Evolutionary conservation across 2,888 invertebrate genomes (phyloP).

Genomic region (Cryptocephalus moraei): DNA sequence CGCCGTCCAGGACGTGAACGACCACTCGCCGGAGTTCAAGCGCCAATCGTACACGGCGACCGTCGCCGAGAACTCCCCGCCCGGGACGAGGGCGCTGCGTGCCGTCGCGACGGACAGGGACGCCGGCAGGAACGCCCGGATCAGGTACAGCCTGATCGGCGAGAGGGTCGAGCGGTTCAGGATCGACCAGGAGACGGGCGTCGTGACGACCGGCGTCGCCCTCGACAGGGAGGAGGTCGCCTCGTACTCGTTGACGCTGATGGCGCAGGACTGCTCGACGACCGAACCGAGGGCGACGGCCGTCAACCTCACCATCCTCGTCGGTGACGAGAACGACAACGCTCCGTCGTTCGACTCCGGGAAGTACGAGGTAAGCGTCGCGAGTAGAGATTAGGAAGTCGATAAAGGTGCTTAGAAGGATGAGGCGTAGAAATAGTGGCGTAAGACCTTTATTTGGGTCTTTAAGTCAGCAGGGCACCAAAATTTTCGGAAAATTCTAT

Average conservation of each 20-base stretch:
- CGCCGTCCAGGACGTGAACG: conserved; percentile 88
- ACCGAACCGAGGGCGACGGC: conserved; percentile 76
- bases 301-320: conserved; percentile 69
- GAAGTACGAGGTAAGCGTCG: conserved; percentile 52
- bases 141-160: conserved; percentile 75
- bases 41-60: conserved; percentile 67
- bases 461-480: too few relatives aligned
- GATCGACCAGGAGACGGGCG: conserved; percentile 69
- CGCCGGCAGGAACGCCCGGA: conserved; percentile 74
- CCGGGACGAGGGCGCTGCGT: conserved; percentile 66
- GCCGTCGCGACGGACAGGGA: conserved; percentile 76
- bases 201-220: conserved; percentile 60
- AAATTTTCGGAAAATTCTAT: too few relatives aligned
- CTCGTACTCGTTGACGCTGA: conserved; percentile 68
- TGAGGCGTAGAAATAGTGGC: too few relatives aligned
- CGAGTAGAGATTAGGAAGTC: too few relatives aligned
- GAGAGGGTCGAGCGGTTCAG: conserved; percentile 70
- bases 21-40: conserved; percentile 83
- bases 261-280: conserved; percentile 82
- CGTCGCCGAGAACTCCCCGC: conserved; percentile 73
- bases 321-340: conserved; percentile 80
- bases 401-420: too few relatives aligned
- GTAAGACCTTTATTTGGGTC: too few relatives aligned
- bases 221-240: conserved; percentile 73
- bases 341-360: conserved; percentile 65